phyloP scores from a whole-genome alignment of 2,113 vertebrate species.

The Pagrus major region DNA sequence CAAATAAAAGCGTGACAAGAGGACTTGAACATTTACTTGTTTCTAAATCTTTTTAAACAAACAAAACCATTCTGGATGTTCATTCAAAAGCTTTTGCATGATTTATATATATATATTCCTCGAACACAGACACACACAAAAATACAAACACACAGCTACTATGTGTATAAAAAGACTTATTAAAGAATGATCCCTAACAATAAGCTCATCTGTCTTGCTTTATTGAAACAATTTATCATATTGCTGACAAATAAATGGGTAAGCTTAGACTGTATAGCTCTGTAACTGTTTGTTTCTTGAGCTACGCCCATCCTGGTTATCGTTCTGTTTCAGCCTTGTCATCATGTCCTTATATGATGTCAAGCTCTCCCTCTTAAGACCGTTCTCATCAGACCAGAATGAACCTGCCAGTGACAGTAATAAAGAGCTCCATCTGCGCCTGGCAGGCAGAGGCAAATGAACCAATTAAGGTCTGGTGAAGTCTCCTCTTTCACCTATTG shows the following conservation, averaged over 20 bases:
- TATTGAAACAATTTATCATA: constrained; percentile 11
- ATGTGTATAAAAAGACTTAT: not conserved
- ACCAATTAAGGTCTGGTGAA: constrained; percentile 74
- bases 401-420: constrained; percentile 75
- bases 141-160: not conserved
- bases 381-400: constrained; percentile 56
- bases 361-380: constrained; percentile 49
- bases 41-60: not conserved
- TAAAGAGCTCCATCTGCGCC: constrained; percentile 78
- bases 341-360: constrained; percentile 43
- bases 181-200: not conserved
- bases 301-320: not conserved
- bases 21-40: not conserved
- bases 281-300: constrained; percentile 8
- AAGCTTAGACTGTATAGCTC: not conserved
- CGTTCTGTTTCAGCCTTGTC: constrained; percentile 41
- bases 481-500: constrained; percentile 75
- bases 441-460: constrained; percentile 76
- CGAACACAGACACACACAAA: not conserved
- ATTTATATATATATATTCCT: too few species aligned
- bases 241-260: not conserved
- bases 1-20: not conserved
- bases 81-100: not conserved
- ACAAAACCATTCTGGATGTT: not conserved
- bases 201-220: not conserved